phyloP scores from a whole-genome alignment of 2,113 vertebrate genomes.

The Aegithalos caudatus region DNA sequence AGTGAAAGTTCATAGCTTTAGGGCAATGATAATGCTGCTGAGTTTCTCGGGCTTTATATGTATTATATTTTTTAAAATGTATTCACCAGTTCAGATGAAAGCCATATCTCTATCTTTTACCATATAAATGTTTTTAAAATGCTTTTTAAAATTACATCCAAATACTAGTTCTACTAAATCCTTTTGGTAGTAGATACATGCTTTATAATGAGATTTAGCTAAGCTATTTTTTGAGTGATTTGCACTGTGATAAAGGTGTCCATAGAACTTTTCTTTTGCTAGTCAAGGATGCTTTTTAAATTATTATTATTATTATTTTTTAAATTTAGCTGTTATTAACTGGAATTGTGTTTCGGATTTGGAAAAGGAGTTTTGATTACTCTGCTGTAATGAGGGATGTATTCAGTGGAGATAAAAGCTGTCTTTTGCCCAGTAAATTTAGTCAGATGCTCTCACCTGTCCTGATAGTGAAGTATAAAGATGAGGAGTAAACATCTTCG shows the following conservation, averaged over 20 bases:
- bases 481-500: background rate
- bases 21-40: background rate
- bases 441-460: background rate
- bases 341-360: background rate
- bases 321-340: background rate
- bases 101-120: background rate
- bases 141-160: background rate
- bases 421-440: background rate
- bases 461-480: background rate
- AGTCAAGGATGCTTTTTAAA: background rate
- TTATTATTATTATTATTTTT: too few relatives aligned
- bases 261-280: background rate
- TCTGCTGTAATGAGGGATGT: background rate
- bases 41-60: background rate
- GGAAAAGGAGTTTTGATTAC: background rate
- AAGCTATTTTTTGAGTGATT: background rate
- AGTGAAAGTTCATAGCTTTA: background rate
- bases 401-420: background rate
- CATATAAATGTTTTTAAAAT: background rate
- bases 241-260: background rate
- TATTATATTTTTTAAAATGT: background rate
- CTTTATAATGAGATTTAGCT: background rate
- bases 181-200: background rate
- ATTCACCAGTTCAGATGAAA: background rate
- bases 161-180: background rate